A percentile compares a stretch with the other conserved stretches of the same genome.
phyloP scores from a whole-genome alignment of 2,113 vertebrate species.

The Podarcis raffonei region DNA sequence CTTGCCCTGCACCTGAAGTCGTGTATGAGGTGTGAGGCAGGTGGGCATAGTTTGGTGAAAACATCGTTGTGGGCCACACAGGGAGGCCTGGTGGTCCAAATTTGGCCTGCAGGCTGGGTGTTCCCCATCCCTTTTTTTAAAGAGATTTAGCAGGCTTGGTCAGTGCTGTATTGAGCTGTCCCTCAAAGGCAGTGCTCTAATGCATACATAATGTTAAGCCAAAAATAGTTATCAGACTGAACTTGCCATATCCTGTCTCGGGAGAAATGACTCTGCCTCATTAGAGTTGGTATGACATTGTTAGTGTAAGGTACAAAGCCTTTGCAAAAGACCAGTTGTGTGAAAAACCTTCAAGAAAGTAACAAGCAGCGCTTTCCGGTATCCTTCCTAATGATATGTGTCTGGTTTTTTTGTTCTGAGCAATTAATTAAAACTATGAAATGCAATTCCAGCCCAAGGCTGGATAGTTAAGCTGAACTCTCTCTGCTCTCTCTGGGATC shows the following conservation, averaged over 20 bases:
- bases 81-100: too few species aligned
- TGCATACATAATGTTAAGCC: neutral
- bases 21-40: too few species aligned
- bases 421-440: neutral
- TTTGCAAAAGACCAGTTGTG: neutral
- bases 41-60: too few species aligned
- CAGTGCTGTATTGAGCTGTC: neutral
- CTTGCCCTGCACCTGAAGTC: too few species aligned
- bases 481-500: neutral
- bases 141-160: neutral
- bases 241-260: neutral
- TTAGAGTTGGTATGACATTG: neutral
- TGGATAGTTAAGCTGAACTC: neutral
- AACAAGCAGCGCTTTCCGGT: neutral
- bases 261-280: slow-evolving; percentile 8
- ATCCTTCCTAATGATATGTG: neutral
- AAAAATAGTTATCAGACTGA: neutral
- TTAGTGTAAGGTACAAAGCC: neutral
- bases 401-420: neutral
- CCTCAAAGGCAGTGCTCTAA: slow-evolving; percentile 2
- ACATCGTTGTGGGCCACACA: too few species aligned
- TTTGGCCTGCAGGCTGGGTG: too few species aligned
- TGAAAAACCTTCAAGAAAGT: slow-evolving; percentile 4
- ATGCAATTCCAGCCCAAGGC: neutral
- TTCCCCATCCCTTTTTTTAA: neutral